Conservation (phyloP, 2,797 vertebrate genomes). For the Rachycentron canadum region DNA sequence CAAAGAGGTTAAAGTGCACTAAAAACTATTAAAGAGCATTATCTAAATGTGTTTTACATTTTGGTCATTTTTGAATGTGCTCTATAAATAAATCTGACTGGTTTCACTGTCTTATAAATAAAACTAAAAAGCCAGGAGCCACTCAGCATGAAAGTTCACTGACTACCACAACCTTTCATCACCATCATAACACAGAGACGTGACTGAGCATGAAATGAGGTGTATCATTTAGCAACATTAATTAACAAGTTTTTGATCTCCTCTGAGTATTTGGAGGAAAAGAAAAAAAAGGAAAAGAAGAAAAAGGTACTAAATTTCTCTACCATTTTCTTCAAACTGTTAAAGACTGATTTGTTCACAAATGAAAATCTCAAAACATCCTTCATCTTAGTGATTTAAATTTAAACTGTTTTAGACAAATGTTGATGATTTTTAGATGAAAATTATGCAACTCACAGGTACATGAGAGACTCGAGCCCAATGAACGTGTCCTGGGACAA, state of each 20-base stretch:
- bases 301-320: too few species aligned
- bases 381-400: neutral
- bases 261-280: neutral
- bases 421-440: neutral
- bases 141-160: neutral
- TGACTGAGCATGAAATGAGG: constrained; percentile 15
- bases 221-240: neutral
- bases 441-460: constrained; percentile 82
- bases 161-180: neutral
- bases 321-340: too few species aligned
- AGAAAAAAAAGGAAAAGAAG: neutral
- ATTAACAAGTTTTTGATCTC: neutral
- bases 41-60: neutral
- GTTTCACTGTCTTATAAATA: neutral
- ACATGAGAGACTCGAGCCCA: constrained; percentile 84
- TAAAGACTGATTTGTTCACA: too few species aligned
- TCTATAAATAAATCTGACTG: neutral
- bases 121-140: neutral
- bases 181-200: neutral
- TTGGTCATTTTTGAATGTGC: neutral
- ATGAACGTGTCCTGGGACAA: constrained; percentile 85
- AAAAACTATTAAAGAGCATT: too few species aligned
- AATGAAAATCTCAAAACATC: neutral
- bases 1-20: too few species aligned
- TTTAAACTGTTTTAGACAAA: too few species aligned